These are phyloP conservation scores for Siniperca chuatsi DNA, from an alignment of 2,113 vertebrate genomes.

Conservation along the genomic window DNA sequence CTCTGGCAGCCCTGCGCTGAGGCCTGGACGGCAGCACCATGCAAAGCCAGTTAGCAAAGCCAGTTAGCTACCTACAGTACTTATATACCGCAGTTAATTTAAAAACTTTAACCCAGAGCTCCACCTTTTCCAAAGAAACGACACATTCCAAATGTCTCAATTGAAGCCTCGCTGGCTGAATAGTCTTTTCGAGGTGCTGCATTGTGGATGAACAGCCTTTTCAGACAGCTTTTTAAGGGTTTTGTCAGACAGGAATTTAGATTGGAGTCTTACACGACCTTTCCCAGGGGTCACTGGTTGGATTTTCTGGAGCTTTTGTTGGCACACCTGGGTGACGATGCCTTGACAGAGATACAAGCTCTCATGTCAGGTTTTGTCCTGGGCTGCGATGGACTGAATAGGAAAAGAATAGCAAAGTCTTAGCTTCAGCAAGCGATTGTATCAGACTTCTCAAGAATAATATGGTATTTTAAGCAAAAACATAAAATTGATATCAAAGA, in stretches of 20 bases:
- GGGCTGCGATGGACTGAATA: neutral
- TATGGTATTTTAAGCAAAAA: neutral
- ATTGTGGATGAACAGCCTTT: slow-evolving; percentile 67
- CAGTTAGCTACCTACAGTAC: slow-evolving; percentile 71
- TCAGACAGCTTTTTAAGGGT: slow-evolving; percentile 70
- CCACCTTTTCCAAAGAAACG: slow-evolving; percentile 54
- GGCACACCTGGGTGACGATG: slow-evolving; percentile 85
- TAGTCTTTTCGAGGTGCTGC: slow-evolving; percentile 52
- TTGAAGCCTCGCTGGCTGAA: slow-evolving; percentile 54
- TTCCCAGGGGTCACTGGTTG: slow-evolving; percentile 79
- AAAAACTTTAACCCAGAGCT: slow-evolving; percentile 71
- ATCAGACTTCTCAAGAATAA: neutral
- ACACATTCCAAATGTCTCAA: slow-evolving; percentile 75
- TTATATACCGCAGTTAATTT: slow-evolving; percentile 58
- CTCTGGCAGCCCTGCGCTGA: slow-evolving; percentile 50
- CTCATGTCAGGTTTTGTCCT: slow-evolving; percentile 74
- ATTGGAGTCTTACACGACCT: slow-evolving; percentile 83
- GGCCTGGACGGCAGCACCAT: slow-evolving; percentile 59
- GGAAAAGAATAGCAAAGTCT: neutral
- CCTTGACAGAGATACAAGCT: slow-evolving; percentile 73
- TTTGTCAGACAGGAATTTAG: slow-evolving; percentile 83
- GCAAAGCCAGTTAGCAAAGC: slow-evolving; percentile 77
- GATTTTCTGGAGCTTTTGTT: slow-evolving; percentile 82
- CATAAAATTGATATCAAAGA: neutral
- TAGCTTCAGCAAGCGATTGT: slow-evolving; percentile 3